Evolutionary conservation across 2,113 vertebrate genomes (phyloP), one percentile per base, ranked within the genome.

Genomic region (Paradisaea rubra): DNA sequence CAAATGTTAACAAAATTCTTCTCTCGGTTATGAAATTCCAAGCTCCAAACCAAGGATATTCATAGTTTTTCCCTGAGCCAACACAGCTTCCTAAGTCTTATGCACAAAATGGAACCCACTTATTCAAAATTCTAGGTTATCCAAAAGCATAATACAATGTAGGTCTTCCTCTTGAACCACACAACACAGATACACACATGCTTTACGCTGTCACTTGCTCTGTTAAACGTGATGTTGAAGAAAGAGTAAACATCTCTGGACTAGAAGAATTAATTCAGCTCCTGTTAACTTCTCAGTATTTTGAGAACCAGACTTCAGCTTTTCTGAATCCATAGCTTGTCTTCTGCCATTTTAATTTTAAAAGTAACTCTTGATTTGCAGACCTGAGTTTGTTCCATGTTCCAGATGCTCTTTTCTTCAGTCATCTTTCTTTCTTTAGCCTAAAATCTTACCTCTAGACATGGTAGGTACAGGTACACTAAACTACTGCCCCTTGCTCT

Each of bases 121-220:
- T 24, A 35, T 57, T 45, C 23, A 61, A 86, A 76, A 8, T 27
- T 53, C 23, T 44, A 22, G 3, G 8, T 69, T 47, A 69, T 13
- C 31, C 76, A 28, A 56, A 81, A 63, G 21, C 1, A 3, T 49
- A 22, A 25, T 11, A 41, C n/a, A 68, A 21, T 37, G 28, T 23
- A 47, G 10, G 1, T 80, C 16, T 33, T 35, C 5, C 45, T 8
- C 33, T 41, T 76, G 41, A 80, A 22, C 13, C 12, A 28, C 27
- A n/a, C 0, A 2, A 23, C 31, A 68, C 6, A 49, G 9, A 53
- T 13, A n/a, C 3, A 13, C 23, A 8, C 0, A 10, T 41, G 53
- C 6, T 80, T 85, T 71, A 45, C 5, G 4, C 3, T 74, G 42
- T 45, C 13, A 42, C 18, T 45, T n/a, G 10, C 19, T 68, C n/a